Evolutionary conservation across 2,113 vertebrate genomes (phyloP), one percentile per base, ranked within the genome.

Genomic region (Coracopsis vasa): DNA sequence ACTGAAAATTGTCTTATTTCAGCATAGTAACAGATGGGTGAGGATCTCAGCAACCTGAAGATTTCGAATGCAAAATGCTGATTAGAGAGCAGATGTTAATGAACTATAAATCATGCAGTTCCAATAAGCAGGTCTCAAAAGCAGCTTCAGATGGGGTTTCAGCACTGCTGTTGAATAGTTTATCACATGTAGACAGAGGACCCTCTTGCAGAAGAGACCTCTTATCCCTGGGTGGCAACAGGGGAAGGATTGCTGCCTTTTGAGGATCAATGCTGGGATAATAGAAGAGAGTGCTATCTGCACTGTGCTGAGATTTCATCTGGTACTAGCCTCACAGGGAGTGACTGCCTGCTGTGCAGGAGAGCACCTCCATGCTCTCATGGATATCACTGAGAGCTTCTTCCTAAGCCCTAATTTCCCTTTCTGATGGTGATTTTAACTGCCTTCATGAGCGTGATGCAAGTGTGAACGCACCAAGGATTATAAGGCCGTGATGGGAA

Each of bases 1-100:
- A 39, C 35, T 73, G 95, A 80, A 88, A 88, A 93, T 62, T 10
- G 17, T 53, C 41, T 64, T 48, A 39, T 71, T 90, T 90, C 45
- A 80, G 54, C 2, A 2, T 31, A 62, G 86, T 24, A 77, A 77
- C 90, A 94, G 93, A 92, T 87, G 91, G 74, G 73, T 31, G 84
- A 91, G 66, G 93, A 39, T 88, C 88, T 90, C 61, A 23, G 75
- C 6, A 86, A 80, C 88, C 93, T 88, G 89, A 67, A 71, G 83
- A 64, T 88, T 92, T 86, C 19, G 71, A 80, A 50, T 80, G 82
- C 74, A 71, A 66, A 66, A 37, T 39, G 33, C 60, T 93, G 81
- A 83, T 83, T 73, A 95, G 71, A 54, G 50, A 90, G 35, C 86
- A 91, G 88, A 83, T 70, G 79, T 83, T 96, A 90, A 64, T 0